Base-by-base conservation (phyloP, 2,888 invertebrate species). In the Dastarcus helophoroides region DNA sequence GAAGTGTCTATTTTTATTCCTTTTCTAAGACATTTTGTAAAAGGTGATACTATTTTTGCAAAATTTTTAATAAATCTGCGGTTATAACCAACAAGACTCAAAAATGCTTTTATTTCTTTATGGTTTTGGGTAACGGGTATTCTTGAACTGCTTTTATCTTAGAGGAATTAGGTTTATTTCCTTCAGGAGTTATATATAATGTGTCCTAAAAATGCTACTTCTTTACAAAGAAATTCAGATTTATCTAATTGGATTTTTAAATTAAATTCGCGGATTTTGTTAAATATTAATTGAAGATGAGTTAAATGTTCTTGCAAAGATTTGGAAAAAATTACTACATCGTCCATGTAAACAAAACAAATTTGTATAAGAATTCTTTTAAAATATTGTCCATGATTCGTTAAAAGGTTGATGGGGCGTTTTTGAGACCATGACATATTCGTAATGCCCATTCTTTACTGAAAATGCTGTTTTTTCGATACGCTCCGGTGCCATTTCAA, bases 401-500 rank as follows among this genome's bases (percentile, higher is more conserved):
- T 29, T 47, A 46, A 32, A 51, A 52, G 4, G 47, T 51, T 2
- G 38, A 34, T 0, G 51, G 48, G 1, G 43, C 41, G 26, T 47
- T 46, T 19, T 35, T 28, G 4, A 52, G 31, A 3, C 53, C 50
- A 35, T 48, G 4, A 39, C 27, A 28, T 41, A 52, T 30, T 50
- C 45, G 19, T 29, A 50, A 13, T 47, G 38, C 3, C 48, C 47
- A 25, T 38, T 31, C 5, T 38, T 39, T 4, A 43, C 40, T 3
- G 35, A 37, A 31, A 52, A 50, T 2, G 46, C 45, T 1, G 51
- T 52, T 40, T 47, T 50, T 19, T 34, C 16, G 17, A 43, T 41
- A 6, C 32, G 32, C 35, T 39, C 5, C 2, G 34, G 33, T 25
- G 37, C 21, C 36, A 46, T 38, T 28, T 43, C 42, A 5, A 54